phyloP scores from a whole-genome alignment of 2,797 vertebrate species.

The Crypturellus tataupa region DNA sequence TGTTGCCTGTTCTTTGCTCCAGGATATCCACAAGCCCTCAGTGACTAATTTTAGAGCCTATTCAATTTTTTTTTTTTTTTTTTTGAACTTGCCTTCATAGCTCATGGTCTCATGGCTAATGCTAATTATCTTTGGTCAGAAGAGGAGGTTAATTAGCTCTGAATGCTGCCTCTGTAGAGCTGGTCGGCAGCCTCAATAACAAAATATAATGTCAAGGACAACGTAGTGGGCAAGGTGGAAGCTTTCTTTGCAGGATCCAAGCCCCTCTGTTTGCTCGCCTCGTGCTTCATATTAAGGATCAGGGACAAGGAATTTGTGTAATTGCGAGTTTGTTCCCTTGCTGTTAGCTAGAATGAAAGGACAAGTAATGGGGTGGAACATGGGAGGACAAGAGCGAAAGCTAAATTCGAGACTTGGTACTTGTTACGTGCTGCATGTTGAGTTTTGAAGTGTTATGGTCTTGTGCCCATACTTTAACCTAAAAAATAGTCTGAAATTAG shows the following conservation, averaged over 20 bases:
- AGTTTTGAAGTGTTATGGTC: neutral
- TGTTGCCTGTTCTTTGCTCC: neutral
- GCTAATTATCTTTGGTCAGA: neutral
- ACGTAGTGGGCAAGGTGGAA: rapidly evolving
- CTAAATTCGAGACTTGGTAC: neutral
- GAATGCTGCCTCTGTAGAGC: neutral
- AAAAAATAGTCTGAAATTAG: too few relatives aligned
- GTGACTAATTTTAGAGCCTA: neutral
- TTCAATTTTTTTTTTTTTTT: neutral
- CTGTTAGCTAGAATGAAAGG: neutral
- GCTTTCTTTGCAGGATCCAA: neutral
- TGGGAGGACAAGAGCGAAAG: neutral
- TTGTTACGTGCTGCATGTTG: neutral
- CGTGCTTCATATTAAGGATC: neutral
- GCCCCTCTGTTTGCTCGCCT: neutral
- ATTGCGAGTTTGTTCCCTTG: neutral
- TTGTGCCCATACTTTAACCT: neutral
- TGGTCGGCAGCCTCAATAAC: neutral
- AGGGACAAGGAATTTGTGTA: neutral
- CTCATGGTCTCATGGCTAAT: neutral
- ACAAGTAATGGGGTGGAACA: neutral
- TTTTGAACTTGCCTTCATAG: neutral
- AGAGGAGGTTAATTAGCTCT: neutral
- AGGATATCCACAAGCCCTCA: neutral
- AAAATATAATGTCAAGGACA: rapidly evolving